A percentile compares a stretch with the other conserved stretches of the same genome.
phyloP scores from a whole-genome alignment of 2,888 invertebrate species.

The Lutraria lutraria region DNA sequence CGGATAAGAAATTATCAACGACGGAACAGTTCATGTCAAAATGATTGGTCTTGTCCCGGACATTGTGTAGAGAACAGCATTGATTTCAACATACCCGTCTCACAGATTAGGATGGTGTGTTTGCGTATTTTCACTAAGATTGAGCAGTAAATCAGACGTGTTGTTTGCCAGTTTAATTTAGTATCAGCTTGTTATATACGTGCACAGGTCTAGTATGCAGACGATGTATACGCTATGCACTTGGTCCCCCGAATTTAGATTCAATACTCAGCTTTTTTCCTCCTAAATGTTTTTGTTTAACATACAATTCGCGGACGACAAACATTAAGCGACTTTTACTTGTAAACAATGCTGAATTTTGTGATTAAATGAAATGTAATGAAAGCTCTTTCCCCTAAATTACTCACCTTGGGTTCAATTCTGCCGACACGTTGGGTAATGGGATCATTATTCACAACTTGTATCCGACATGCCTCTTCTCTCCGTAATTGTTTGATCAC shows the following conservation, averaged over 20 bases:
- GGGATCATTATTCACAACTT: constrained; percentile 85
- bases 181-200: neutral
- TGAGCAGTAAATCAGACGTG: neutral
- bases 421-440: constrained; percentile 85
- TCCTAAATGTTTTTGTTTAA: too few relatives aligned
- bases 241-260: neutral
- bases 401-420: constrained; percentile 84
- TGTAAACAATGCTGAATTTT: neutral
- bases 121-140: neutral
- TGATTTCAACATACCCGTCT: neutral
- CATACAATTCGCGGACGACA: too few relatives aligned
- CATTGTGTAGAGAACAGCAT: neutral
- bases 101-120: neutral
- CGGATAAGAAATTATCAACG: constrained; percentile 5
- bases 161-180: constrained; percentile 9
- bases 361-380: neutral
- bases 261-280: neutral
- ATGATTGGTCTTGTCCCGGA: constrained; percentile 18
- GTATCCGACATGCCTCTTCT: constrained; percentile 84
- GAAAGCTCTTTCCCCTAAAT: neutral
- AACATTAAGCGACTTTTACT: neutral
- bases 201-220: neutral
- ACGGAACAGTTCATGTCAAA: neutral
- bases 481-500: constrained; percentile 72
- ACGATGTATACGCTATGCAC: neutral